A percentile compares a stretch with the other conserved stretches of the same genome.
Conservation (phyloP, 1,140 invertebrate genomes). For the Rhagoletis pomonella region DNA sequence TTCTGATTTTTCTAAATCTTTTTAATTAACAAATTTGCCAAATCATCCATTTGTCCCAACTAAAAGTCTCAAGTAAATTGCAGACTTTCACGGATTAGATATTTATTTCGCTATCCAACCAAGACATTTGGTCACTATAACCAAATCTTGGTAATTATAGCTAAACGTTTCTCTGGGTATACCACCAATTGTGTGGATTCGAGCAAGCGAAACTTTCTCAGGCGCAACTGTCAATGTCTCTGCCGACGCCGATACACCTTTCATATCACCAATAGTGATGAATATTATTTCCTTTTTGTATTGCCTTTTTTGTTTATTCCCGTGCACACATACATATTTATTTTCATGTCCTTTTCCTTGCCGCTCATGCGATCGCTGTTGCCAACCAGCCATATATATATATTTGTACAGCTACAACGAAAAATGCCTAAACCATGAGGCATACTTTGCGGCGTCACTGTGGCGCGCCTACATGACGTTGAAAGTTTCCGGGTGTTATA, state of each 20-base stretch:
- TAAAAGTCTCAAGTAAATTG: no score
- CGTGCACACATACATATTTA: not conserved
- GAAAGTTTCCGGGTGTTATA: conserved; percentile 48
- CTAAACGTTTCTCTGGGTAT: no score
- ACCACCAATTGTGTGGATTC: no score
- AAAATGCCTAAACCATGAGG: conserved; percentile 44
- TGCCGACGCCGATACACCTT: not conserved
- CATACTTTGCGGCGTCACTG: conserved; percentile 55
- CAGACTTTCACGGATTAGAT: no score
- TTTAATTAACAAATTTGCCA: no score
- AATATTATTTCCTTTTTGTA: not conserved
- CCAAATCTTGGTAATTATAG: no score
- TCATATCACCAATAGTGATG: not conserved
- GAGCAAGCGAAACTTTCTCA: conserved; percentile 1
- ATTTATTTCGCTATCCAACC: no score
- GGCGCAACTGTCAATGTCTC: conserved; percentile 13
- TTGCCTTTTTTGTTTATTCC: not conserved
- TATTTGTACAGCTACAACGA: not conserved
- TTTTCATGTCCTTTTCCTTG: not conserved
- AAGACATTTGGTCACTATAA: no score
- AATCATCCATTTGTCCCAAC: no score
- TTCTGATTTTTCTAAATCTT: no score
- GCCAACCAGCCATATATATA: not conserved
- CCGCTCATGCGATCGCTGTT: not conserved
- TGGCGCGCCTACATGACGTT: conserved; percentile 55